Evolutionary conservation across 2,113 vertebrate genomes (phyloP), one percentile per base, ranked within the genome.

Genomic region (Cottus gobio): DNA sequence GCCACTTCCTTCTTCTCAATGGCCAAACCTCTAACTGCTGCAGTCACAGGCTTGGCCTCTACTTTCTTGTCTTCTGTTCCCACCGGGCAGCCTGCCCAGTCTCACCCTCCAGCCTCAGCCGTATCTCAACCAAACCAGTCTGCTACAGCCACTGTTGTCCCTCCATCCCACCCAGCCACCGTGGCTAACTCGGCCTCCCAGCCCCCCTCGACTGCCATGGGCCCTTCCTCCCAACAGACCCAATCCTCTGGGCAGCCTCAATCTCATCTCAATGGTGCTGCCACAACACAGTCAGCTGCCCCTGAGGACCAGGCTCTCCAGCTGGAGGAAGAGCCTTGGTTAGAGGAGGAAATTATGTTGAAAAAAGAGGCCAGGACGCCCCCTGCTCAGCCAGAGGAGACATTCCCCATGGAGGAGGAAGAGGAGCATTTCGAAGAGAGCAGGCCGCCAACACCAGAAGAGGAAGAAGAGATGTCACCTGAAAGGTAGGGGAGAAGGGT

Each of bases 1-100:
- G 92, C 83, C 80, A 92, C 86, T 2, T 95, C 95, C 48, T 94
- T 95, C 89, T 95, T 95, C 75, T 94, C 94, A 42, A 95, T 94
- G 93, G 93, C 94, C 73, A 95, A 95, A 76, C 94, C 94, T 37
- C 76, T 95, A 18, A 94, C 94, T 16, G 94, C 94, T 39, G 93
- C 94, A 56, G 93, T 94, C 74, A 88, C 90, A 15, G 93, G 92
- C 71, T 78, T 92, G 82, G 95, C 84, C 61, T 95, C 85, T 56
- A 74, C 85, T 36, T 94, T 92, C 87, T 91, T 92, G 70, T 94
- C 90, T 44, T 94, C 87, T 31, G 88, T 90, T 70, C 93, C 89
- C 73, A 75, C 85, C 4, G 72, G 71, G 16, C 93, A 92, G 58
- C 85, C 89, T 10, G 42, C 90, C 39, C 94, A 92, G 64, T 28